Percentiles rank a stretch among this genome's conserved stretches.
Conservation (phyloP, 1,140 invertebrate genomes). For the Diorhabda carinulata region DNA sequence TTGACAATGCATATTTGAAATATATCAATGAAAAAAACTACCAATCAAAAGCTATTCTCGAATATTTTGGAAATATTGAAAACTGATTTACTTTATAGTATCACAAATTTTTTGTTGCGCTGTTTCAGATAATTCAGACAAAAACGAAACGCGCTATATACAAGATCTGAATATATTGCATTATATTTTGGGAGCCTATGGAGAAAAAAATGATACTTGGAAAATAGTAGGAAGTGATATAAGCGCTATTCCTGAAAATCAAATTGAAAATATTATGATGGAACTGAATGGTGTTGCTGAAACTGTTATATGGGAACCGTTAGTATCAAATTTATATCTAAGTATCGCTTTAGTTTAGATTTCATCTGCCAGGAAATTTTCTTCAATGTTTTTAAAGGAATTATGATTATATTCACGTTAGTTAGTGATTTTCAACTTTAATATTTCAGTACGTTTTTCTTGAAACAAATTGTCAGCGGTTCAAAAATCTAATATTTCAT, state of each 20-base stretch:
- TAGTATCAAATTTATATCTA: slow-evolving; percentile 38
- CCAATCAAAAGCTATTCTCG: neutral
- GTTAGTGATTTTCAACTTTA: too few species aligned
- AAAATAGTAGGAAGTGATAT: slow-evolving; percentile 52
- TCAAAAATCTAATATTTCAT: too few species aligned
- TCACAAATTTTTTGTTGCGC: neutral
- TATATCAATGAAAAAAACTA: neutral
- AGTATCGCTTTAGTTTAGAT: too few species aligned
- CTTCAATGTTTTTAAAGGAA: too few species aligned
- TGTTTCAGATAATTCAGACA: slow-evolving; percentile 50
- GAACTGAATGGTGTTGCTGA: slow-evolving; percentile 53
- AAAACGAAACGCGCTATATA: slow-evolving; percentile 51
- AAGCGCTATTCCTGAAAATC: slow-evolving; percentile 45
- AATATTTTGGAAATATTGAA: too few species aligned
- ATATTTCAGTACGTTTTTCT: too few species aligned
- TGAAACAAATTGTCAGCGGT: too few species aligned
- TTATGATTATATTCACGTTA: too few species aligned
- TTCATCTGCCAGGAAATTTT: too few species aligned
- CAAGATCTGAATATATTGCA: slow-evolving; percentile 56
- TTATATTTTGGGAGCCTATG: slow-evolving; percentile 56
- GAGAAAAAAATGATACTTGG: slow-evolving; percentile 47
- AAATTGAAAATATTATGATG: slow-evolving; percentile 55
- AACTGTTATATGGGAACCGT: slow-evolving; percentile 63
- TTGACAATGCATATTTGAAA: neutral
- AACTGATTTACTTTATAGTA: too few species aligned